Evolutionary conservation across 1,140 invertebrate species (phyloP).

Genomic region (Limonius californicus): DNA sequence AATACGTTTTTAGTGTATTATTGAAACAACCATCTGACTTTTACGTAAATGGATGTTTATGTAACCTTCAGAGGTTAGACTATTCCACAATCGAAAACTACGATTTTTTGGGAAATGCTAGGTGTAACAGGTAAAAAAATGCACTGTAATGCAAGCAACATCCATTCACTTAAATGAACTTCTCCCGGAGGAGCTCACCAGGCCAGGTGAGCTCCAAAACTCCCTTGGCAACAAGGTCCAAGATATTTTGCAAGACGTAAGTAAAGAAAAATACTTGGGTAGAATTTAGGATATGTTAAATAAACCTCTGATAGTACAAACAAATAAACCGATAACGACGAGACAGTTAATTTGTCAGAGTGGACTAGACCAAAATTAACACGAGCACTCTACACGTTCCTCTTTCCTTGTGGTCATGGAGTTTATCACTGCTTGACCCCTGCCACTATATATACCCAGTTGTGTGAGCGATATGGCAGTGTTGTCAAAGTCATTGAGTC

Average conservation of each 20-base stretch:
- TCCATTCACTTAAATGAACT: not conserved
- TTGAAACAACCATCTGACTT: not conserved
- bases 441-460: not conserved
- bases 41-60: not conserved
- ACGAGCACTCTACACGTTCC: no score
- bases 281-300: no score
- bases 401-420: not conserved
- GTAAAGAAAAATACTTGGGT: not conserved
- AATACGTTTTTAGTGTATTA: not conserved
- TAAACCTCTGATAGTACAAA: not conserved
- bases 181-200: not conserved
- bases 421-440: not conserved
- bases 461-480: no score
- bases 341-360: not conserved
- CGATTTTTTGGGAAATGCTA: not conserved
- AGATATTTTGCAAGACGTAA: slow-evolving; percentile 6
- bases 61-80: not conserved
- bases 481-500: no score
- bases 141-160: not conserved
- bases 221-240: not conserved
- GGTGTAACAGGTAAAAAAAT: not conserved
- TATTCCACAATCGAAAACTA: no score
- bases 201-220: not conserved
- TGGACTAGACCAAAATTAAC: not conserved
- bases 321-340: not conserved